phyloP scores from a whole-genome alignment of 2,797 vertebrate species.

The Spheniscus humboldti region DNA sequence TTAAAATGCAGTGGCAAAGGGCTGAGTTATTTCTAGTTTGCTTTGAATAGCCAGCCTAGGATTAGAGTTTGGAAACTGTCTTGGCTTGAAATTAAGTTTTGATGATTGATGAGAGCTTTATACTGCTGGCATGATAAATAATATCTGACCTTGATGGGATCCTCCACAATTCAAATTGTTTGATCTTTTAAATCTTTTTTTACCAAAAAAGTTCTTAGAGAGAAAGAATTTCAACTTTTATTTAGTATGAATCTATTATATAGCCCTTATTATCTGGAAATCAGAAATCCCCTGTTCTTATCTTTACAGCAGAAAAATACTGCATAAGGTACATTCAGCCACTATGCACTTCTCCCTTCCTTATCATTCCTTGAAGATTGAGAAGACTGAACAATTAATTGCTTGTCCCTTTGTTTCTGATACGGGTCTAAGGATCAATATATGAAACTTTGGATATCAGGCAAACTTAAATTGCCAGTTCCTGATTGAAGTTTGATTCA shows the following conservation, averaged over 20 bases:
- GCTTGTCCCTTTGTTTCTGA: neutral
- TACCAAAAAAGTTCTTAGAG: neutral
- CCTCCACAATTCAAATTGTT: neutral
- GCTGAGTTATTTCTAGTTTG: neutral
- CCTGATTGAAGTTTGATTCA: neutral
- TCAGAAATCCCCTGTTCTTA: neutral
- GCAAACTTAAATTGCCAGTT: neutral
- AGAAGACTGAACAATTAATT: neutral
- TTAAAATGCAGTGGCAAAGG: neutral
- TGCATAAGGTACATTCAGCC: neutral
- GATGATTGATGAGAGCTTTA: neutral
- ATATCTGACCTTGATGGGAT: neutral
- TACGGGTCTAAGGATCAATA: neutral
- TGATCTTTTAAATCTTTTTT: neutral
- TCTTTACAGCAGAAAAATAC: neutral
- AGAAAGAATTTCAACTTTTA: neutral
- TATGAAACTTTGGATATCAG: neutral
- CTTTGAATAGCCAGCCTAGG: neutral
- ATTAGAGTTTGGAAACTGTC: neutral
- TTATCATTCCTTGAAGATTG: neutral
- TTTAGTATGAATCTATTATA: neutral
- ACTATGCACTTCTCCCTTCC: neutral
- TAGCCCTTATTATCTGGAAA: neutral
- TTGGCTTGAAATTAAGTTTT: neutral
- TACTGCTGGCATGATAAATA: neutral